Conservation (phyloP, 37 sponge, comb jelly and placozoan species). For the Halichondria panicea region DNA sequence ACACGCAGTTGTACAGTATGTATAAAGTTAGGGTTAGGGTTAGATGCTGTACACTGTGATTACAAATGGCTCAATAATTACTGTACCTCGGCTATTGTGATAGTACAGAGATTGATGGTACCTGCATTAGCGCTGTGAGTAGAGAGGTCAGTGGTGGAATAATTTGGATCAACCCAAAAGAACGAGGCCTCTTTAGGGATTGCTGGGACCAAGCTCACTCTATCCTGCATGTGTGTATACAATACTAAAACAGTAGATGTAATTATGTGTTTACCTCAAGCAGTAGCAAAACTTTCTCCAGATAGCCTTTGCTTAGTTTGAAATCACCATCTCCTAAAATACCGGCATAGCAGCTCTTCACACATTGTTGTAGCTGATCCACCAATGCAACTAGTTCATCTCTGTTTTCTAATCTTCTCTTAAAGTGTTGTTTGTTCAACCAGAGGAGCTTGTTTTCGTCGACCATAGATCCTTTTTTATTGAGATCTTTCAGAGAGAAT, state of each 20-base stretch:
- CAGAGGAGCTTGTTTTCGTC: slow-evolving; percentile 56
- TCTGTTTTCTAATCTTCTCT: slow-evolving; percentile 1
- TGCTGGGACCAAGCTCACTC: slow-evolving; percentile 34
- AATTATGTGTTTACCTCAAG: slow-evolving; percentile 30
- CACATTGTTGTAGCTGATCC: slow-evolving; percentile 5
- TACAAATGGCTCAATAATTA: too few species aligned
- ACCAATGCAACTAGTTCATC: not conserved
- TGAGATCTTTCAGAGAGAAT: slow-evolving; percentile 54
- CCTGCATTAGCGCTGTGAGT: slow-evolving; percentile 14
- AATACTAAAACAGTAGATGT: not conserved
- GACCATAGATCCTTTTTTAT: slow-evolving; percentile 36
- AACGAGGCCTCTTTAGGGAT: slow-evolving; percentile 29
- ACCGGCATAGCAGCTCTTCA: not conserved
- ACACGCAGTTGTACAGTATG: too few species aligned
- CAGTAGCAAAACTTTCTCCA: slow-evolving; percentile 27
- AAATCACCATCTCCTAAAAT: slow-evolving; percentile 17
- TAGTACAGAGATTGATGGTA: not conserved
- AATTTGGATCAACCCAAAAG: slow-evolving; percentile 48
- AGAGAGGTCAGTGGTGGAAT: not conserved
- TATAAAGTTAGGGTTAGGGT: too few species aligned
- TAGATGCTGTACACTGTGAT: too few species aligned
- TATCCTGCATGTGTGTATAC: slow-evolving; percentile 25
- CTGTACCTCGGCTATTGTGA: too few species aligned
- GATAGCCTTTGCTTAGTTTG: not conserved
- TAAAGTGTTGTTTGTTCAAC: slow-evolving; percentile 56